Conservation (phyloP, 2,113 vertebrate genomes). For the Blennius ocellaris region DNA sequence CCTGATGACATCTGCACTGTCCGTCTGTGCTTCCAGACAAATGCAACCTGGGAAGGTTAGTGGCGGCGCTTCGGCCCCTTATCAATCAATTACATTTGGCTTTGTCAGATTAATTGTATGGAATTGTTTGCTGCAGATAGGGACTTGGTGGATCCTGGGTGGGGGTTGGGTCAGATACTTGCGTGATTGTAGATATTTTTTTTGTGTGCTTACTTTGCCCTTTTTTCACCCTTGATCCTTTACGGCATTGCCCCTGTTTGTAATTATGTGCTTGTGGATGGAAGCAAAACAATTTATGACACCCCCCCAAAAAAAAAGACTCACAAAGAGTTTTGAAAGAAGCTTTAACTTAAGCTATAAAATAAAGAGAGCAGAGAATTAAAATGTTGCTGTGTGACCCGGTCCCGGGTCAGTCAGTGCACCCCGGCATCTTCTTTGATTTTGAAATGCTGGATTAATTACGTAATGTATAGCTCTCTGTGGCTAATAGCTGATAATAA, state of each 20-base stretch:
- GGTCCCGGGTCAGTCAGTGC: too few relatives aligned
- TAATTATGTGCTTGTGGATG: not conserved
- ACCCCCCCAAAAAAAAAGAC: not conserved
- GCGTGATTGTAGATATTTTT: conserved; percentile 21
- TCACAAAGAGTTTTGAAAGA: not conserved
- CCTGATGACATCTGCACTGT: conserved; percentile 80
- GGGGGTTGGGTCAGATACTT: conserved; percentile 31
- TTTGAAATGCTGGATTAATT: conserved; percentile 79
- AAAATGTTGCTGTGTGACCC: too few relatives aligned
- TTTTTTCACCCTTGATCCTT: conserved; percentile 58
- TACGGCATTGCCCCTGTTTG: conserved; percentile 2
- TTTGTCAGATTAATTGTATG: conserved; percentile 81
- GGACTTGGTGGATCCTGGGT: conserved; percentile 50
- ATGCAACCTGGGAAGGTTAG: conserved; percentile 60
- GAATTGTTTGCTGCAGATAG: conserved; percentile 78
- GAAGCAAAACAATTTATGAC: not conserved
- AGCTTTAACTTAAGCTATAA: not conserved
- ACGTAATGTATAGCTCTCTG: conserved; percentile 75
- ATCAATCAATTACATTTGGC: conserved; percentile 83
- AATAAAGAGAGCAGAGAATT: too few relatives aligned
- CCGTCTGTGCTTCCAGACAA: conserved; percentile 72
- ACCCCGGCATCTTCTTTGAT: conserved; percentile 41
- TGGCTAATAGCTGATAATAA: conserved; percentile 84
- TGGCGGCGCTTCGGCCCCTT: conserved; percentile 52
- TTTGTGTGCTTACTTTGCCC: conserved; percentile 22